phyloP scores from a whole-genome alignment of 2,113 vertebrate species.

The Clinocottus analis region DNA sequence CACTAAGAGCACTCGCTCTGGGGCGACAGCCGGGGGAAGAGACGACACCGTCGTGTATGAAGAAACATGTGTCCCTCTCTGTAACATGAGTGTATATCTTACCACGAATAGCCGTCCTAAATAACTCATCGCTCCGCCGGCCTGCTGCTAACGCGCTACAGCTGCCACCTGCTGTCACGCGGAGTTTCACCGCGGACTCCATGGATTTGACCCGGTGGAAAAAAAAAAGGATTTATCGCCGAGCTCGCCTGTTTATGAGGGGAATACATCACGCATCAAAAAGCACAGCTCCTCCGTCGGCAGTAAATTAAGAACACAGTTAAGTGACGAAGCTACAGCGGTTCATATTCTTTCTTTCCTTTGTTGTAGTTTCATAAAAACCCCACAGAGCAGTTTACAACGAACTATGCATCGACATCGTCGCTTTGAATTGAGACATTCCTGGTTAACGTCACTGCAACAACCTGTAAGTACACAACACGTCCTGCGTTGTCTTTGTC shows the following conservation, averaged over 20 bases:
- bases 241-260: conserved; percentile 42
- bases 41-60: neutral
- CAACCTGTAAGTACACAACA: neutral
- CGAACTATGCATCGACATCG: neutral
- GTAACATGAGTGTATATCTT: neutral
- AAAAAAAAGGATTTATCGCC: conserved; percentile 44
- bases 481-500: neutral
- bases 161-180: conserved; percentile 24
- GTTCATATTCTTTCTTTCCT: conserved; percentile 2
- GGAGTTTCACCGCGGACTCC: neutral
- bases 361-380: neutral
- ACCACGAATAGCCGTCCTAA: neutral
- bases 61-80: neutral
- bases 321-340: conserved; percentile 16
- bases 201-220: conserved; percentile 31
- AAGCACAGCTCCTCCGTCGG: conserved; percentile 17
- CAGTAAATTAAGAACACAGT: conserved; percentile 32
- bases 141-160: neutral
- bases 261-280: conserved; percentile 47
- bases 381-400: neutral
- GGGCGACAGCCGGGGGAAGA: conserved; percentile 3
- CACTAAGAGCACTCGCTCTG: neutral
- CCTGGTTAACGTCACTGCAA: neutral
- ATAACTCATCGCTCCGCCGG: conserved; percentile 25
- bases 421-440: neutral